phyloP scores from a whole-genome alignment of 2,797 vertebrate genomes.

The Gouania willdenowi region DNA sequence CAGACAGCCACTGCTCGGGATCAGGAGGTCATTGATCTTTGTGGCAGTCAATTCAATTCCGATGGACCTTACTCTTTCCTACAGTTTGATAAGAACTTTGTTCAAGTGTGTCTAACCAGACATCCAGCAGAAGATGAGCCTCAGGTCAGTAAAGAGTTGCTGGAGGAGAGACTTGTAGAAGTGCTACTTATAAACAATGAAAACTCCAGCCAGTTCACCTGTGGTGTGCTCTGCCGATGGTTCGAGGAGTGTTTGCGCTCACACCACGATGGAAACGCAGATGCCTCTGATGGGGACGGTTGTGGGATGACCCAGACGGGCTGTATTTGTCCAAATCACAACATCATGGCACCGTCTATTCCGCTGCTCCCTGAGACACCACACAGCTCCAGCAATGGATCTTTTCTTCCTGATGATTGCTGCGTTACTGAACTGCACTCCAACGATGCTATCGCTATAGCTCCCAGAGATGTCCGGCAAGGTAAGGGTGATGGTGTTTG shows the following conservation, averaged over 20 bases:
- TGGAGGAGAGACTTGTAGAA: conserved; percentile 91
- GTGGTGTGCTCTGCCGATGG: conserved; percentile 93
- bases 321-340: conserved; percentile 85
- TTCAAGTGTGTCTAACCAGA: conserved; percentile 88
- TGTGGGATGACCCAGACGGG: conserved; percentile 92
- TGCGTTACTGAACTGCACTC: conserved; percentile 90
- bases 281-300: conserved; percentile 64
- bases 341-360: conserved; percentile 65
- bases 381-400: conserved; percentile 72
- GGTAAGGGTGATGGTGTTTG: too few relatives aligned
- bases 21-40: conserved; percentile 84
- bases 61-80: conserved; percentile 84
- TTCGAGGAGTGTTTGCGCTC: conserved; percentile 91
- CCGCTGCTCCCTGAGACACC: conserved; percentile 66
- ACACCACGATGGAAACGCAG: conserved; percentile 38
- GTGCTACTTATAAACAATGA: conserved; percentile 96
- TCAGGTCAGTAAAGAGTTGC: conserved; percentile 78
- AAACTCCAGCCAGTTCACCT: conserved; percentile 97
- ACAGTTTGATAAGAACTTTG: conserved; percentile 97
- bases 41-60: conserved; percentile 52
- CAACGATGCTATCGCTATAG: conserved; percentile 83
- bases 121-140: conserved; percentile 74
- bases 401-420: conserved; percentile 77
- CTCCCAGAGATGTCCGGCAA: conserved; percentile 85
- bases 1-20: conserved; percentile 44